Conservation (phyloP, 2,888 invertebrate species). For the Quadroppia sp. region DNA sequence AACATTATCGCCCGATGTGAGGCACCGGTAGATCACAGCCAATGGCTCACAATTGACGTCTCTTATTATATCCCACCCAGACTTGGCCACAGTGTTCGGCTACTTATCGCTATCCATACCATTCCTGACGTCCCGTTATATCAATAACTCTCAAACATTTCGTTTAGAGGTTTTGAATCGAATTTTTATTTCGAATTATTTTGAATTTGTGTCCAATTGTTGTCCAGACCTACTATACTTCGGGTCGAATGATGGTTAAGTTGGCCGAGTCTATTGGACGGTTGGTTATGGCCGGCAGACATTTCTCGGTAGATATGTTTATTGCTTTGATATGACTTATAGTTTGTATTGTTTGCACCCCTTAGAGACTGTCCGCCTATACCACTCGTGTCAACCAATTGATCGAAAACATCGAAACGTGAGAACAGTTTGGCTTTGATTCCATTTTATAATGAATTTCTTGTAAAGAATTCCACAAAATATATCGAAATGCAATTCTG, state of each 20-base stretch:
- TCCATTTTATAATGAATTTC: not conserved
- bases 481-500: not conserved
- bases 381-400: conserved; percentile 69
- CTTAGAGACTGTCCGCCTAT: conserved; percentile 39
- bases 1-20: conserved; percentile 94
- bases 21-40: conserved; percentile 50
- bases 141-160: conserved; percentile 66
- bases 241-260: conserved; percentile 91
- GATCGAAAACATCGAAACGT: conserved; percentile 69
- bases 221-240: conserved; percentile 82
- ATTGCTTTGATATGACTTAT: too few relatives aligned
- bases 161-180: conserved; percentile 63
- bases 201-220: conserved; percentile 7
- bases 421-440: too few relatives aligned
- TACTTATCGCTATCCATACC: conserved; percentile 92
- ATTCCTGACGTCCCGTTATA: conserved; percentile 73
- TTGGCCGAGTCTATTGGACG: conserved; percentile 96
- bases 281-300: conserved; percentile 76
- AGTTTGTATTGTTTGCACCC: conserved; percentile 30
- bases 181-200: not conserved
- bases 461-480: not conserved
- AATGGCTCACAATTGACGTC: conserved; percentile 34
- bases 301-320: conserved; percentile 56
- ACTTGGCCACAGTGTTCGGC: conserved; percentile 91
- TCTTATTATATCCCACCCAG: conserved; percentile 55